A percentile compares a stretch with the other conserved stretches of the same genome.
These are phyloP conservation scores for Cryptoleucopteryx plumbea DNA, from an alignment of 2,113 vertebrate species.

Conservation along the genomic window DNA sequence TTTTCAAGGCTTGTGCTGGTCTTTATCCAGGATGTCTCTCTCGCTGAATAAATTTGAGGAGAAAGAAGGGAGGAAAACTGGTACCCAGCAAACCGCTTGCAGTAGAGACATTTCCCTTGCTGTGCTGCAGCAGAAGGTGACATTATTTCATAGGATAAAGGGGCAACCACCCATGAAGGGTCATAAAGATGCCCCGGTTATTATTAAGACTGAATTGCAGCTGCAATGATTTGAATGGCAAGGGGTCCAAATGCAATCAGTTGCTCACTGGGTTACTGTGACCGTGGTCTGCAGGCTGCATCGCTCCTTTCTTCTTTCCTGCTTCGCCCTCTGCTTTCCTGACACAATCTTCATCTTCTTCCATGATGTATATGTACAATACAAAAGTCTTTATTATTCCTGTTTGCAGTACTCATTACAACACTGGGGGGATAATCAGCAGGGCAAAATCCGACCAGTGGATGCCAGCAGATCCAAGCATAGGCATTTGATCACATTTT, in stretches of 20 bases:
- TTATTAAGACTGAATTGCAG: neutral
- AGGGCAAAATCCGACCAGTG: neutral
- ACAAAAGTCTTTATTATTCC: neutral
- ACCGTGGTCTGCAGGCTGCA: neutral
- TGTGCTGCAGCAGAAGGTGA: neutral
- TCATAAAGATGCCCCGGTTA: neutral
- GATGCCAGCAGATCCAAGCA: neutral
- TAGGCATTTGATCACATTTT: neutral
- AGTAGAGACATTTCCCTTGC: neutral
- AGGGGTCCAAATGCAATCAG: neutral
- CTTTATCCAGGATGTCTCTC: neutral
- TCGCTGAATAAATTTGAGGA: neutral
- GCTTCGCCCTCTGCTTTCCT: neutral
- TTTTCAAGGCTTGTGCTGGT: neutral
- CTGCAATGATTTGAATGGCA: neutral
- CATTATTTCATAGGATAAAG: neutral
- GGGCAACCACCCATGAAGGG: neutral
- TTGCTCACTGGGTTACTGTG: neutral
- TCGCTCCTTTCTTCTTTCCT: neutral
- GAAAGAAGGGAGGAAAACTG: neutral
- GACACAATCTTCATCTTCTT: neutral
- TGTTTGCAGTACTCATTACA: neutral
- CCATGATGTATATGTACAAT: neutral
- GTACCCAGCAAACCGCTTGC: neutral
- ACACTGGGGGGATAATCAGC: neutral